phyloP scores from a whole-genome alignment of 1,140 invertebrate species.

The Aplysia californica region DNA sequence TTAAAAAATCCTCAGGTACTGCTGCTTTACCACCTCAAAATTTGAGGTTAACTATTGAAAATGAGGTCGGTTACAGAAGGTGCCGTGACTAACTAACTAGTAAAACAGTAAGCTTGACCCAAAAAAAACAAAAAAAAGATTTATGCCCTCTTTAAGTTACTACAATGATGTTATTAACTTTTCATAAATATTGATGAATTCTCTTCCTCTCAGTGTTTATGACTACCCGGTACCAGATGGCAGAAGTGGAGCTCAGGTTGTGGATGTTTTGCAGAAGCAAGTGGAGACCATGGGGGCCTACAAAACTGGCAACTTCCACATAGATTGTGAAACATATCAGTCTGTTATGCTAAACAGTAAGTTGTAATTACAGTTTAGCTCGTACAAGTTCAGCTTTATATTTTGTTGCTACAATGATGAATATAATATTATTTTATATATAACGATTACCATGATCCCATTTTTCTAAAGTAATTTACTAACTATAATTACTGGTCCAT shows the following conservation, averaged over 20 bases:
- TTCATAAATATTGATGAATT: not conserved
- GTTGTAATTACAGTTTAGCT: too few species aligned
- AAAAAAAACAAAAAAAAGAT: too few species aligned
- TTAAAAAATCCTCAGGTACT: too few species aligned
- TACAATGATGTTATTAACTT: not conserved
- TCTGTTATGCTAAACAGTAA: slow-evolving; percentile 73
- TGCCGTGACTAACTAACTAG: too few species aligned
- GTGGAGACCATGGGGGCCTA: slow-evolving; percentile 86
- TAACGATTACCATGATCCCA: not conserved
- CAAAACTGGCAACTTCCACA: slow-evolving; percentile 88
- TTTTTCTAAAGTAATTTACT: too few species aligned
- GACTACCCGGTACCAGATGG: slow-evolving; percentile 86
- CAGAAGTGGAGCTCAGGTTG: slow-evolving; percentile 76
- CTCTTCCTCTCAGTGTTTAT: slow-evolving; percentile 55
- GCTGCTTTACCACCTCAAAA: too few species aligned
- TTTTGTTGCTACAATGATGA: too few species aligned
- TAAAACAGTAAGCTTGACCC: too few species aligned
- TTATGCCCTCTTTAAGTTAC: not conserved
- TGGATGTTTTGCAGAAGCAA: slow-evolving; percentile 85
- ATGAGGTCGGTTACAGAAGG: too few species aligned
- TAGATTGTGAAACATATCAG: slow-evolving; percentile 94
- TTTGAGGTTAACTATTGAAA: too few species aligned
- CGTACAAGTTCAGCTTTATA: too few species aligned
- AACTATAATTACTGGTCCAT: too few species aligned
- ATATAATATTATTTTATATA: not conserved